Base-by-base conservation (phyloP, 1,140 invertebrate genomes). In the Pseudomyrmex flavicornis region DNA sequence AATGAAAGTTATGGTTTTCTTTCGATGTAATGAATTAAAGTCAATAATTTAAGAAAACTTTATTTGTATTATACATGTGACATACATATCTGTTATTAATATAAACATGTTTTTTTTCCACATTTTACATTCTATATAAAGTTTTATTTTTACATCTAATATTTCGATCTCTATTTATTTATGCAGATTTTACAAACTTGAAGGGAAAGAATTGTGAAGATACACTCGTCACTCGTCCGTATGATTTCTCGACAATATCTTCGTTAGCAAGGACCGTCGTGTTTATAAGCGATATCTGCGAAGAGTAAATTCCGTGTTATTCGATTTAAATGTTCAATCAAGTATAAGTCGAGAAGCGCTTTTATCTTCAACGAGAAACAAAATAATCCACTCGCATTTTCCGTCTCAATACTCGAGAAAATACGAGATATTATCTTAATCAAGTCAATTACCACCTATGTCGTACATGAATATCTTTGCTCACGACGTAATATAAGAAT, bases 181-280 rank as follows among this genome's bases (percentile, higher is more conserved):
- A 7, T 35, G 35, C 0, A 35, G 35, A 35, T 35, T 35, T 35
- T 4, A 35, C 4, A 35, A 35, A 35, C 35, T 35, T 35, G 35
- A 35, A 35, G 35, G 5, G 5, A 35, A 5, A 35, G 35, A 35
- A 35, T 35, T 35, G 0, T 35, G 35, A 7, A 35, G 35, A 35
- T 35, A 35, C 35, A 26, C 7, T 70, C 17, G 9, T n/a, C 48
- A 56, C 1, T 72, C 26, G 35, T 70, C 22, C n/a, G 15, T 10
- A 15, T 22, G 20, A 74, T 15, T 35, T 59, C 8, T 15, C 44
- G 26, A 72, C 20, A 74, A 74, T 26, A 1, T 75, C 44, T 17
- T 75, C 46, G 20, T 75, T 63, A 75, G 10, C 73, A 75, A n/a
- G 58, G 73, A 65, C 73, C 73, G 3, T 75, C 73, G 15, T 75